Conservation (phyloP, 2,797 vertebrate genomes). For the Glossophaga mutica region DNA sequence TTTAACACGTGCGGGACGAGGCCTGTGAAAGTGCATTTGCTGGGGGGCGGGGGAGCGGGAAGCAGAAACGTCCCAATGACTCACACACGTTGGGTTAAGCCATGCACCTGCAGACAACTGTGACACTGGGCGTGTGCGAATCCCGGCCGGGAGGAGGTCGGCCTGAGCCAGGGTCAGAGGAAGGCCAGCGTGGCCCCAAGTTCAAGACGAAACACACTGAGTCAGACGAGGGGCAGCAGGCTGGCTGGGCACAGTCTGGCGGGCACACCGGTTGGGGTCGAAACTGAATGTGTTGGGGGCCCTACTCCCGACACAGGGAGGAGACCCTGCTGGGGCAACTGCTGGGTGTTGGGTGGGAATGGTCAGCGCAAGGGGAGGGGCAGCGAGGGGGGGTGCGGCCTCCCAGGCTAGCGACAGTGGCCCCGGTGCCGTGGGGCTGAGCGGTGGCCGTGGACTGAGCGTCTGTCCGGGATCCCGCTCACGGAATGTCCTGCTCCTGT, state of each 20-base stretch:
- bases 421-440: too few relatives aligned
- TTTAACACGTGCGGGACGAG: background rate
- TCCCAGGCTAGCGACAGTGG: accelerated
- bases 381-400: accelerated
- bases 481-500: background rate
- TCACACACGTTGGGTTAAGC: background rate
- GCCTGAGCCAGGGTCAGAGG: background rate
- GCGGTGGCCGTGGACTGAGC: accelerated
- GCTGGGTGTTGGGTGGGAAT: background rate
- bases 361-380: background rate
- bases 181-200: too few relatives aligned
- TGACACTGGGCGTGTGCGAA: background rate
- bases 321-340: background rate
- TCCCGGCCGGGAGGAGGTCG: background rate
- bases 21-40: background rate
- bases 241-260: accelerated
- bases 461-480: too few relatives aligned
- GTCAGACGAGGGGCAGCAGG: background rate
- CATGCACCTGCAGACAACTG: background rate
- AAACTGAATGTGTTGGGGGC: too few relatives aligned
- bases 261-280: background rate
- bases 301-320: too few relatives aligned
- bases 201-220: background rate
- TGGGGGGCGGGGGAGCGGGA: background rate
- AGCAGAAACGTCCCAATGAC: background rate